These are phyloP conservation scores for Tetramorium alpestre DNA, from an alignment of 1,140 invertebrate species.

Conservation along the genomic window DNA sequence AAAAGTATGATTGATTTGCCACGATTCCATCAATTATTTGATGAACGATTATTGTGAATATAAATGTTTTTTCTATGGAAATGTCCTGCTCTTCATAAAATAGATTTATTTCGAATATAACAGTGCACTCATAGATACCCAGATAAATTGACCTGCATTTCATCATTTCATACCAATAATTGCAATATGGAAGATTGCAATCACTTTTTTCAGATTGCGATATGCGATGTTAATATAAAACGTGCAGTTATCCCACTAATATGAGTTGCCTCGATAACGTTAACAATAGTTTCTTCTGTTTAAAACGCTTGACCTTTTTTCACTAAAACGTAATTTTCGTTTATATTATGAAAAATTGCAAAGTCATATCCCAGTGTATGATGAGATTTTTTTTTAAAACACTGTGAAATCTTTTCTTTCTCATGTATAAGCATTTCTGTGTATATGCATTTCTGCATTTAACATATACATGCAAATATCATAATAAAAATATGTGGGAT, in stretches of 20 bases:
- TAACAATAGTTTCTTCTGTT: no score
- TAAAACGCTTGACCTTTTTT: neutral
- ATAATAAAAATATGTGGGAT: neutral
- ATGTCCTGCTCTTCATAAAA: conserved; percentile 60
- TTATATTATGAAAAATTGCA: conserved; percentile 4
- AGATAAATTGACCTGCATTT: conserved; percentile 51
- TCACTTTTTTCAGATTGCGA: neutral
- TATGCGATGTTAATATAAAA: neutral
- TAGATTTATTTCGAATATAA: conserved; percentile 74
- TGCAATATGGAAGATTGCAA: neutral
- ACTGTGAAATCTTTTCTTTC: neutral
- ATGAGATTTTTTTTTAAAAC: neutral
- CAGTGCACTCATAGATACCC: neutral
- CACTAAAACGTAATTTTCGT: neutral
- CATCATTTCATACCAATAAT: conserved; percentile 54
- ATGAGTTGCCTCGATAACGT: neutral
- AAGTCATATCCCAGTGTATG: neutral
- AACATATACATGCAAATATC: neutral
- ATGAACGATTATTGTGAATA: conserved; percentile 67
- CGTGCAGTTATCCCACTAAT: neutral
- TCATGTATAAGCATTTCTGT: neutral
- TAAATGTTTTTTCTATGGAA: conserved; percentile 65
- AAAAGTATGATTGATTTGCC: conserved; percentile 27
- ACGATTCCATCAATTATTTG: conserved; percentile 73
- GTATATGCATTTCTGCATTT: neutral